phyloP scores from a whole-genome alignment of 2,797 vertebrate genomes.

The Xenentodon cancila region DNA sequence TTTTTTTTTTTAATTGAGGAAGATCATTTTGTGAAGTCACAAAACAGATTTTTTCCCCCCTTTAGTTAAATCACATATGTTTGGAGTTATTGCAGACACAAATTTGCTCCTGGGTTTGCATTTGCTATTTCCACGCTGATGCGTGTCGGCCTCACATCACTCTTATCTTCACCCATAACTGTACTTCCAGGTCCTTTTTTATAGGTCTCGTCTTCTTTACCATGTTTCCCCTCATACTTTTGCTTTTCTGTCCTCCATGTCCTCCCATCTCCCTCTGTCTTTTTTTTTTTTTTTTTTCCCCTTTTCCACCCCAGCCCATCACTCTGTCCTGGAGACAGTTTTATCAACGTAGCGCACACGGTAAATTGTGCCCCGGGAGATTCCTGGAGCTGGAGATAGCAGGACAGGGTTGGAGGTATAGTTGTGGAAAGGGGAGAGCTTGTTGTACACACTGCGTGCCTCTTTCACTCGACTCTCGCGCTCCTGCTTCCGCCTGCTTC shows the following conservation, averaged over 20 bases:
- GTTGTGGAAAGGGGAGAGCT: constrained; percentile 43
- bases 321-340: constrained; percentile 58
- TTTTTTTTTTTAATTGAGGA: constrained; percentile 15
- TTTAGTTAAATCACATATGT: constrained; percentile 33
- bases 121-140: constrained; percentile 62
- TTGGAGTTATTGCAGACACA: constrained; percentile 34
- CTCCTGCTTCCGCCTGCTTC: constrained; percentile 30
- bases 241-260: constrained; percentile 19
- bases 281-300: no score
- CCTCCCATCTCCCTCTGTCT: constrained; percentile 36
- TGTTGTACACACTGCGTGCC: constrained; percentile 63
- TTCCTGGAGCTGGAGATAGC: constrained; percentile 76
- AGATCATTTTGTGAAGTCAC: constrained; percentile 30
- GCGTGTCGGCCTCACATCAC: constrained; percentile 12
- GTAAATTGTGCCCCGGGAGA: constrained; percentile 80
- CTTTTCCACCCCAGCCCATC: constrained; percentile 58
- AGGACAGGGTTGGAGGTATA: constrained; percentile 39
- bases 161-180: constrained; percentile 29
- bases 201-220: constrained; percentile 22
- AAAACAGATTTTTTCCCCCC: constrained; percentile 42
- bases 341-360: constrained; percentile 73
- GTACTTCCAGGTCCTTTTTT: constrained; percentile 18
- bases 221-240: constrained; percentile 25
- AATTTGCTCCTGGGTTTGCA: constrained; percentile 50
- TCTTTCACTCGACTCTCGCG: constrained; percentile 41